Base-by-base conservation (phyloP, 2,888 invertebrate species). In the Pardosa pseudoannulata region DNA sequence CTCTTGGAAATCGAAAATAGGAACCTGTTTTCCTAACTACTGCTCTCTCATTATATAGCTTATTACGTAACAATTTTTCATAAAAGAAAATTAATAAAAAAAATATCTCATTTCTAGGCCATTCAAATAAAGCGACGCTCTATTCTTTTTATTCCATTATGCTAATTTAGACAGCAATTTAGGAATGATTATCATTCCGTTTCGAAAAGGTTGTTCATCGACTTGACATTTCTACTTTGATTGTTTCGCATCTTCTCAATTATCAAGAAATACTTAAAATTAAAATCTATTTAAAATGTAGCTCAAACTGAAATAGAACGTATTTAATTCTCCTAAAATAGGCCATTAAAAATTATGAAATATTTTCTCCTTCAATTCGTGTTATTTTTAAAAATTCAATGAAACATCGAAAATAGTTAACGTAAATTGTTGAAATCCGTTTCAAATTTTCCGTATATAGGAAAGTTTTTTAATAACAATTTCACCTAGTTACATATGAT, bases 41-140 rank as follows among this genome's bases (percentile, higher is more conserved):
- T 46, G n/a, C 2, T 16, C 16, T 46, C 46, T 46, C 46, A 46
- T 46, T 46, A 13, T 16, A 46, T 46, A 46, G 46, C 46, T 46
- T 46, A 46, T 46, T 46, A 46, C 16, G 16, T 46, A 13, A 46
- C 46, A 46, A 46, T 46, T 46, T 16, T 9, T n/a, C 11, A 46
- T 2, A 46, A 46, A 46, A 46, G 11, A 46, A 13, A 9, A 46
- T 16, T 46, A 28, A 28, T 9, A 28, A 65, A 13, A 65, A n/a
- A 23, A 29, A n/a, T 31, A n/a, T 29, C 65, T 29, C 13, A 65
- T 29, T 65, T 65, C 31, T 65, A 65, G 65, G 65, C 29, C 31
- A 65, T 65, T 65, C 28, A n/a, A 6, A 46, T 46, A 46, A 46
- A 9, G 46, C n/a, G 11, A 9, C 2, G 31, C 19, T 65, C 7